phyloP scores from a whole-genome alignment of 2,888 invertebrate species.

The Ormyrus rosae region DNA sequence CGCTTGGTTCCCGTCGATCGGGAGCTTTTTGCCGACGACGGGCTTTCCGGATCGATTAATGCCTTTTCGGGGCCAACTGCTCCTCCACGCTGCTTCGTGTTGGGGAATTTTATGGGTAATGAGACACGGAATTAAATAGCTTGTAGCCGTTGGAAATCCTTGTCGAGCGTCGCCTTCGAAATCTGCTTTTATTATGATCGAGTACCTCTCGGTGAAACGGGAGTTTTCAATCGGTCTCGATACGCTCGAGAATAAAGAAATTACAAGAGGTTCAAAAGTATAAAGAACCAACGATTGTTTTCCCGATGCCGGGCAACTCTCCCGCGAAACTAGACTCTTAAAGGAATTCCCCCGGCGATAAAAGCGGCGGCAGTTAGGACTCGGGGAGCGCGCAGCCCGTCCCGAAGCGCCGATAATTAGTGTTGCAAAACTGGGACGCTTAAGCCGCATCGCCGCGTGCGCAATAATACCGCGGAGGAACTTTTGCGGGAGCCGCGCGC shows the following conservation, averaged over 20 bases:
- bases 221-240: too few relatives aligned
- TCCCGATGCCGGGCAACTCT: not conserved
- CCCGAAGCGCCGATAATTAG: conserved; percentile 49
- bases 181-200: too few relatives aligned
- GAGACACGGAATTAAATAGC: too few relatives aligned
- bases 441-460: not conserved
- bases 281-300: not conserved
- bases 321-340: conserved; percentile 12
- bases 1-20: conserved; percentile 6
- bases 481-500: conserved; percentile 14
- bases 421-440: conserved; percentile 46
- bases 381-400: not conserved
- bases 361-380: conserved; percentile 1
- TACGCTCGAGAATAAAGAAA: too few relatives aligned
- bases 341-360: conserved; percentile 1
- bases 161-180: too few relatives aligned
- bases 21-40: not conserved
- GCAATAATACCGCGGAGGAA: conserved; percentile 47
- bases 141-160: too few relatives aligned
- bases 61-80: too few relatives aligned
- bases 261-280: too few relatives aligned
- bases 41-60: not conserved
- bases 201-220: too few relatives aligned
- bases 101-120: too few relatives aligned
- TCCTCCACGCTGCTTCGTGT: too few relatives aligned